A percentile compares a stretch with the other conserved stretches of the same genome.
Evolutionary conservation across 2,797 vertebrate genomes (phyloP).

Genomic region (Schizothorax lantsangensis): DNA sequence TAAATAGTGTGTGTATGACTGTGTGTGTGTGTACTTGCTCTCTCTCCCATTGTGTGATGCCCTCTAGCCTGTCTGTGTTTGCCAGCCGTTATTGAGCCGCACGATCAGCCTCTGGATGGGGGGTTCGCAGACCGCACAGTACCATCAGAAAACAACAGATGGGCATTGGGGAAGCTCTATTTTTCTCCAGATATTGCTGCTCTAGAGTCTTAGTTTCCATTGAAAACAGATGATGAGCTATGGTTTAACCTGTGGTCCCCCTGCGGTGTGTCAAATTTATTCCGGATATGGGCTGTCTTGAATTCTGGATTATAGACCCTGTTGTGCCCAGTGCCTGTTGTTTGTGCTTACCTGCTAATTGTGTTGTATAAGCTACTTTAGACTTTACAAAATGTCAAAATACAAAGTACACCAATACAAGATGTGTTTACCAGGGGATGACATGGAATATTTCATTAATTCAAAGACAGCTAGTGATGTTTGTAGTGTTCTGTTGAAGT

Average conservation of each 20-base stretch:
- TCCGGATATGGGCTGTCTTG: constrained; percentile 20
- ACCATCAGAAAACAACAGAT: constrained; percentile 64
- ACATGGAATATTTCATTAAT: not conserved
- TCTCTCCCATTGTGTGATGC: constrained; percentile 30
- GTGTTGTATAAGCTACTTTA: not conserved
- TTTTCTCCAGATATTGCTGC: constrained; percentile 33
- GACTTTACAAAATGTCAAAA: not conserved
- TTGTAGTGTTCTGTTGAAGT: not conserved
- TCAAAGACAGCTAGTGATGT: not conserved
- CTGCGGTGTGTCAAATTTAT: constrained; percentile 20
- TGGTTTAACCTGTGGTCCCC: constrained; percentile 31
- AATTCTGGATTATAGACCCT: not conserved
- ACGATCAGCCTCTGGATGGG: constrained; percentile 27
- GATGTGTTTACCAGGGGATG: not conserved
- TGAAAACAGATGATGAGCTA: constrained; percentile 48
- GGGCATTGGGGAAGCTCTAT: constrained; percentile 10
- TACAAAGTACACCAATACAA: not conserved
- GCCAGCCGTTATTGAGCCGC: constrained; percentile 43
- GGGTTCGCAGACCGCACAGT: constrained; percentile 35
- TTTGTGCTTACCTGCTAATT: constrained; percentile 16
- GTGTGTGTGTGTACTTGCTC: constrained; percentile 27
- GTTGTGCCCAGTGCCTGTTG: constrained; percentile 4
- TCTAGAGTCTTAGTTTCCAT: constrained; percentile 43
- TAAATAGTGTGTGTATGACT: constrained; percentile 16
- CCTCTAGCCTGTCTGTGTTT: constrained; percentile 50